Evolutionary conservation across 2,888 invertebrate genomes (phyloP).

Genomic region (Carcina quercana): DNA sequence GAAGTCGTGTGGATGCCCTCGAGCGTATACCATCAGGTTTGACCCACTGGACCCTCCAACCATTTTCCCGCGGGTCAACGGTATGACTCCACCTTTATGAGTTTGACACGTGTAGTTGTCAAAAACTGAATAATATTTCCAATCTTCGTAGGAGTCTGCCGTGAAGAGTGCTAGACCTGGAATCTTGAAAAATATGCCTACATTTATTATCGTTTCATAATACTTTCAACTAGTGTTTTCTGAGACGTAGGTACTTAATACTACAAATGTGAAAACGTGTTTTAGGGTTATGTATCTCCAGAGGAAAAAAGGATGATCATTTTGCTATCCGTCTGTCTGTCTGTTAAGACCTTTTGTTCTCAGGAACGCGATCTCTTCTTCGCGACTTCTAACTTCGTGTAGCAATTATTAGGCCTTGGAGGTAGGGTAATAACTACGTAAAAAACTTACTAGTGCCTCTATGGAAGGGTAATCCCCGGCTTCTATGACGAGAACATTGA

Average conservation of each 20-base stretch:
- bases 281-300: too few relatives aligned
- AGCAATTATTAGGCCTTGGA: too few relatives aligned
- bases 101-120: neutral
- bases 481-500: constrained; percentile 9
- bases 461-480: neutral
- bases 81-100: neutral
- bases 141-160: neutral
- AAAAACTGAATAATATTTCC: neutral
- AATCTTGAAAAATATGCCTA: neutral
- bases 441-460: neutral
- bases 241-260: too few relatives aligned
- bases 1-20: neutral
- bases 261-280: too few relatives aligned
- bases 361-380: too few relatives aligned
- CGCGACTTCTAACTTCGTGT: too few relatives aligned
- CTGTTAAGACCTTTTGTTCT: too few relatives aligned
- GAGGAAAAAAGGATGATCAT: too few relatives aligned
- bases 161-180: neutral
- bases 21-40: neutral
- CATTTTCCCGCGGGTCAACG: neutral
- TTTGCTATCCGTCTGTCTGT: too few relatives aligned
- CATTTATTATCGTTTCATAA: too few relatives aligned
- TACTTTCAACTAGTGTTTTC: too few relatives aligned
- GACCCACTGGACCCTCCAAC: neutral
- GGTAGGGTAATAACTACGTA: too few relatives aligned